phyloP scores from a whole-genome alignment of 2,113 vertebrate species.

The Leucoraja erinaceus region DNA sequence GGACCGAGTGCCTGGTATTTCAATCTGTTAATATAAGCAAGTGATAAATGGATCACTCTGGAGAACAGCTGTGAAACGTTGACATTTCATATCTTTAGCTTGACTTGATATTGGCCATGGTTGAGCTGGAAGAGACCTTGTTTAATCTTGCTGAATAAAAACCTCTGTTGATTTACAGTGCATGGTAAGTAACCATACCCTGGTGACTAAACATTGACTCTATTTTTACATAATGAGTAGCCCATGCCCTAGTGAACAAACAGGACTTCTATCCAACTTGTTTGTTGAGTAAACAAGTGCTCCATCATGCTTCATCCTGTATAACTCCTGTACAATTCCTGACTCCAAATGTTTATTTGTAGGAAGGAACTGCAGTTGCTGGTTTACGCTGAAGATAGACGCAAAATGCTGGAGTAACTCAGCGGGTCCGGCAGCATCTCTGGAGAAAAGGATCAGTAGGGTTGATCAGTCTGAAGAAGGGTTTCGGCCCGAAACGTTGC shows the following conservation, averaged over 20 bases:
- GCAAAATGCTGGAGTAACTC: too few species aligned
- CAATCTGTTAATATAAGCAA: neutral
- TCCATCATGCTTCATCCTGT: neutral
- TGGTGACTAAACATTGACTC: neutral
- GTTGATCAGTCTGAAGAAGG: too few species aligned
- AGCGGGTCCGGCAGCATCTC: too few species aligned
- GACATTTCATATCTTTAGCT: slow-evolving; percentile 11
- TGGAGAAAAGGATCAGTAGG: too few species aligned
- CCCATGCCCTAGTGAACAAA: neutral
- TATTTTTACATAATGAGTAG: neutral
- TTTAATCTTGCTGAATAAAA: neutral
- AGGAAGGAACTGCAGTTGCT: too few species aligned
- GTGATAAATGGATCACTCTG: slow-evolving; percentile 17
- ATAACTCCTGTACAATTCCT: neutral
- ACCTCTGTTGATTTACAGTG: neutral
- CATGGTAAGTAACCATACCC: neutral
- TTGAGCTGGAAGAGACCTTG: slow-evolving; percentile 2
- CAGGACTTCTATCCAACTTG: neutral
- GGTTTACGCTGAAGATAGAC: too few species aligned
- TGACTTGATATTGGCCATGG: neutral
- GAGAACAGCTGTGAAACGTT: neutral
- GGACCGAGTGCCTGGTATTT: neutral
- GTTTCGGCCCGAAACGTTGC: too few species aligned
- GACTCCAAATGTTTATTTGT: neutral
- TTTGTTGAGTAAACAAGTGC: neutral